phyloP scores from a whole-genome alignment of 1,140 invertebrate genomes.

The Whitmania pigra region DNA sequence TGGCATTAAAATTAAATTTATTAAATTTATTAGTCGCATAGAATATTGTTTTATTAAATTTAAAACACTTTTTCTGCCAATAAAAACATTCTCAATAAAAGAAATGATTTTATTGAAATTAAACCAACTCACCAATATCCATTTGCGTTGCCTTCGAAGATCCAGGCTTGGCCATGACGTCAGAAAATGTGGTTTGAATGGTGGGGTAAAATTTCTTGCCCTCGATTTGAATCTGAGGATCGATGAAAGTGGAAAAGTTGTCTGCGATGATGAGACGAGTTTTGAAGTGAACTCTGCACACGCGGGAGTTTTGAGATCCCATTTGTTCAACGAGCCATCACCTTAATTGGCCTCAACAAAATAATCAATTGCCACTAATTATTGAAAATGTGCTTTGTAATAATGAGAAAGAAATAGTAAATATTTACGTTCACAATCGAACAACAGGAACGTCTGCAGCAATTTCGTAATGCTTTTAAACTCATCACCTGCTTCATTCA shows the following conservation, averaged over 20 bases:
- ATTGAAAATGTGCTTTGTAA: too few species aligned
- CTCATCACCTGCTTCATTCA: too few species aligned
- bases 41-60: background rate
- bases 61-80: too few species aligned
- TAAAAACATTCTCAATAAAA: too few species aligned
- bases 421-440: too few species aligned
- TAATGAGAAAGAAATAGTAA: too few species aligned
- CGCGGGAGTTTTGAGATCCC: background rate
- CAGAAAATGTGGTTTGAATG: background rate
- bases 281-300: background rate
- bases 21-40: background rate
- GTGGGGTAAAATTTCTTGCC: constrained; percentile 6
- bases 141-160: background rate
- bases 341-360: too few species aligned
- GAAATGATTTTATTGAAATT: background rate
- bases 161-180: background rate
- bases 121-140: background rate
- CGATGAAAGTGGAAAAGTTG: background rate
- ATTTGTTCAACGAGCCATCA: background rate
- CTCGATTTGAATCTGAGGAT: background rate
- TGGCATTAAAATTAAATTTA: background rate
- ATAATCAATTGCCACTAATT: too few species aligned
- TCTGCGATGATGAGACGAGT: constrained; percentile 9
- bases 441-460: too few species aligned
- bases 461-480: too few species aligned